Evolutionary conservation across 1,140 invertebrate species (phyloP).

Genomic region (Thaumetopoea pityocampa): DNA sequence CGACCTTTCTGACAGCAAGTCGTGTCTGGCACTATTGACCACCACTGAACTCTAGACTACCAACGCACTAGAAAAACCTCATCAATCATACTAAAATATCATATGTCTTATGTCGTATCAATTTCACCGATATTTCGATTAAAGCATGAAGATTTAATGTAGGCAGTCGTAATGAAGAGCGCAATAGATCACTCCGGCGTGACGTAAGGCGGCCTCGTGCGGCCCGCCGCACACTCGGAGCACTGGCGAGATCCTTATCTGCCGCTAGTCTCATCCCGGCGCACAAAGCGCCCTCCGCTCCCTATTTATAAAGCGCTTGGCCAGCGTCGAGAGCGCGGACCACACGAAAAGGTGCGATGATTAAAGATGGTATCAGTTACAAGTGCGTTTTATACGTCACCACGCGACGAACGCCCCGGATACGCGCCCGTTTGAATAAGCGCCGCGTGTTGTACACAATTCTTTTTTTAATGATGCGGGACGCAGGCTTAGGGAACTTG

Average conservation of each 20-base stretch:
- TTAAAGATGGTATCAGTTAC: constrained; percentile 67
- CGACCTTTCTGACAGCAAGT: too few species aligned
- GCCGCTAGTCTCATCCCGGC: constrained; percentile 63
- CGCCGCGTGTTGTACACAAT: constrained; percentile 32
- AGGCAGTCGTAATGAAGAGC: constrained; percentile 40
- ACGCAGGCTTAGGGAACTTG: too few species aligned
- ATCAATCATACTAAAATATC: too few species aligned
- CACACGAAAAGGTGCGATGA: constrained; percentile 69
- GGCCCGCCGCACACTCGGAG: constrained; percentile 46
- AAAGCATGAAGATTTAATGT: too few species aligned
- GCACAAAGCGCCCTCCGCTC: constrained; percentile 53
- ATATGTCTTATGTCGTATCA: too few species aligned
- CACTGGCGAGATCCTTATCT: constrained; percentile 66
- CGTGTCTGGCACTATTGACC: too few species aligned
- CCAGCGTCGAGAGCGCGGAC: constrained; percentile 31
- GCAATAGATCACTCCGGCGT: constrained; percentile 46
- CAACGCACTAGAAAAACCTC: too few species aligned
- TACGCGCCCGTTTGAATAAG: constrained; percentile 31
- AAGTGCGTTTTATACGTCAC: constrained; percentile 59
- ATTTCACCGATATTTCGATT: too few species aligned
- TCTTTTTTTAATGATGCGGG: constrained; percentile 27
- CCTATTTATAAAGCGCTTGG: constrained; percentile 62
- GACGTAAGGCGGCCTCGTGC: constrained; percentile 20
- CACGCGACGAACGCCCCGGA: constrained; percentile 41
- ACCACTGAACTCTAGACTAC: too few species aligned